Conservation (phyloP, 2,888 invertebrate genomes). For the Sepioteuthis lessoniana region DNA sequence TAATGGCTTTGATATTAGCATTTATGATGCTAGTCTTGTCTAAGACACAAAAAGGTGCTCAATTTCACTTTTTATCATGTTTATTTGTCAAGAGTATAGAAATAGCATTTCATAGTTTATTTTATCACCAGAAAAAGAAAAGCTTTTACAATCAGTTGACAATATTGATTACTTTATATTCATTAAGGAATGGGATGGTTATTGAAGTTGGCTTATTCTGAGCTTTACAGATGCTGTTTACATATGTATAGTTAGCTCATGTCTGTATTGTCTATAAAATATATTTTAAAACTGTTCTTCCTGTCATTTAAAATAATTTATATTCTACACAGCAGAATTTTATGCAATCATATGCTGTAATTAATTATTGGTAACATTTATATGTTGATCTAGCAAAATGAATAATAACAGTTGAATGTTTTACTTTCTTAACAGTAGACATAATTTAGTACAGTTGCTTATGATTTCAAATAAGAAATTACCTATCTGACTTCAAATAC, state of each 20-base stretch:
- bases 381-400: not conserved
- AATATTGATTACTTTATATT: slow-evolving; percentile 33
- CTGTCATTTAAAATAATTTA: not conserved
- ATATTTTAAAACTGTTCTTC: slow-evolving; percentile 33
- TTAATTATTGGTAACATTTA: not conserved
- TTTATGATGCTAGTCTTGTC: not conserved
- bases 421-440: not conserved
- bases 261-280: not conserved
- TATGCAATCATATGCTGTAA: not conserved
- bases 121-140: not conserved
- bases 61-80: too few species aligned
- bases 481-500: not conserved
- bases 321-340: not conserved
- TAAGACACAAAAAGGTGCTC: too few species aligned
- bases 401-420: too few species aligned
- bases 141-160: not conserved
- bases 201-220: not conserved
- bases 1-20: not conserved
- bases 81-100: not conserved
- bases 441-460: not conserved
- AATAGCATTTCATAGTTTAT: slow-evolving; percentile 13
- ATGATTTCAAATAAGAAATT: not conserved
- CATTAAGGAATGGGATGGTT: not conserved
- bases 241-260: not conserved
- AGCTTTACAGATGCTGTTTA: not conserved